Percentiles rank a stretch among this genome's conserved stretches.
Evolutionary conservation across 1,140 invertebrate species (phyloP).

Genomic region (Caenorhabditis latens): DNA sequence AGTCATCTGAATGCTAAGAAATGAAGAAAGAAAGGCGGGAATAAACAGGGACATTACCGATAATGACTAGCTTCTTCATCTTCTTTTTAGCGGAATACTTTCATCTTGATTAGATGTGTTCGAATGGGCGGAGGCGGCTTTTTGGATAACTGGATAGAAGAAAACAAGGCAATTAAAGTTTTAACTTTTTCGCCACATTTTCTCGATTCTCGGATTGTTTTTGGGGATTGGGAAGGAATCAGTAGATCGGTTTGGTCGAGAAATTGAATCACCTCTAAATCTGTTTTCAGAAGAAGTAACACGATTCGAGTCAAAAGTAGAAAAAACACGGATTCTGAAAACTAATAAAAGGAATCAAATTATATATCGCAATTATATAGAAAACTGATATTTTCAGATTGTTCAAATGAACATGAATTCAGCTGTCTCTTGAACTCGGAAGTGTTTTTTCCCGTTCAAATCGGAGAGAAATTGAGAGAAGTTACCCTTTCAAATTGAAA

Average conservation of each 20-base stretch:
- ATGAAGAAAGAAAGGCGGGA: constrained; percentile 8
- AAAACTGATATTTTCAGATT: background rate
- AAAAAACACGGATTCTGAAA: background rate
- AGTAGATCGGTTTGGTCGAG: too few relatives aligned
- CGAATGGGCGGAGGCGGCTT: background rate
- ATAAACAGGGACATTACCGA: constrained; percentile 50
- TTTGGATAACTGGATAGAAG: constrained; percentile 16
- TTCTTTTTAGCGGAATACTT: constrained; percentile 15
- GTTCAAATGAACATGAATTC: background rate
- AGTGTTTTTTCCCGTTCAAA: background rate
- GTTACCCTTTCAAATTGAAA: too few relatives aligned
- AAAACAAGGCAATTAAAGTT: background rate
- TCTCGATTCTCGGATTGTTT: too few relatives aligned
- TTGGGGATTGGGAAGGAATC: background rate
- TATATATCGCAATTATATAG: background rate
- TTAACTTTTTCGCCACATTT: background rate
- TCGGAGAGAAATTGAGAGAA: too few relatives aligned
- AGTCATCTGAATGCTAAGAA: background rate
- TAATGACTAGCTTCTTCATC: constrained; percentile 43
- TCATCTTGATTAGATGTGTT: constrained; percentile 51
- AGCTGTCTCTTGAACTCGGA: constrained; percentile 22
- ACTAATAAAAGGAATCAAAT: background rate
- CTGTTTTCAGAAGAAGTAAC: background rate
- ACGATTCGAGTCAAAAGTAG: background rate
- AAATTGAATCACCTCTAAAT: too few relatives aligned